Conservation (phyloP, 2,888 invertebrate species). For the Galeopsomyia nigrocyanea region DNA sequence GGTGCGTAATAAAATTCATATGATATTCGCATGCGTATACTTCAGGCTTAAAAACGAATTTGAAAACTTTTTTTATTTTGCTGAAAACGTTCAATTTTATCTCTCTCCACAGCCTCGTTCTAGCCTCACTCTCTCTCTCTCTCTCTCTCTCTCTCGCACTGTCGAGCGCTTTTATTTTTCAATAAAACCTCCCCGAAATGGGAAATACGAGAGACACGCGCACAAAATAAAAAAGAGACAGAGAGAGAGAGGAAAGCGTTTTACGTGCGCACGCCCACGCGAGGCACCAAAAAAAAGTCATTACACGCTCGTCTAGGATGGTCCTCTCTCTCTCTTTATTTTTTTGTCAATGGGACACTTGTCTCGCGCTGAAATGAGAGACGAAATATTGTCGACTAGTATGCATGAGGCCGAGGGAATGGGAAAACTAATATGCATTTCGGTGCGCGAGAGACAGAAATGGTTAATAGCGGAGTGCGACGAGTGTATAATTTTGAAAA, state of each 20-base stretch:
- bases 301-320: conserved; percentile 38
- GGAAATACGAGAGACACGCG: not conserved
- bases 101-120: not conserved
- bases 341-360: conserved; percentile 49
- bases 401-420: conserved; percentile 2
- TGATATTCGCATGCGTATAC: not conserved
- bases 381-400: conserved; percentile 17
- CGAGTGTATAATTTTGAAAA: not conserved
- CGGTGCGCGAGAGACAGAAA: conserved; percentile 7
- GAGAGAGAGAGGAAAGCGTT: conserved; percentile 21
- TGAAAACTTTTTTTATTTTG: conserved; percentile 28
- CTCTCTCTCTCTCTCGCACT: not conserved
- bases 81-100: conserved; percentile 30
- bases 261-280: not conserved
- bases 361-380: conserved; percentile 50
- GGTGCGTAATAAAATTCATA: too few relatives aligned
- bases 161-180: conserved; percentile 36
- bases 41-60: not conserved
- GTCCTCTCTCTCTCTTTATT: not conserved
- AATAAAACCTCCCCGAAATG: conserved; percentile 35
- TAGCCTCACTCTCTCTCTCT: not conserved
- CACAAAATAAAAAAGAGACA: not conserved
- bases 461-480: conserved; percentile 27
- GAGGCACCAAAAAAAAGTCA: conserved; percentile 41
- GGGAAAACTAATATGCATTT: not conserved